A percentile compares a stretch with the other conserved stretches of the same genome.
Conservation (phyloP, 2,113 vertebrate genomes). For the Panthera uncia region DNA sequence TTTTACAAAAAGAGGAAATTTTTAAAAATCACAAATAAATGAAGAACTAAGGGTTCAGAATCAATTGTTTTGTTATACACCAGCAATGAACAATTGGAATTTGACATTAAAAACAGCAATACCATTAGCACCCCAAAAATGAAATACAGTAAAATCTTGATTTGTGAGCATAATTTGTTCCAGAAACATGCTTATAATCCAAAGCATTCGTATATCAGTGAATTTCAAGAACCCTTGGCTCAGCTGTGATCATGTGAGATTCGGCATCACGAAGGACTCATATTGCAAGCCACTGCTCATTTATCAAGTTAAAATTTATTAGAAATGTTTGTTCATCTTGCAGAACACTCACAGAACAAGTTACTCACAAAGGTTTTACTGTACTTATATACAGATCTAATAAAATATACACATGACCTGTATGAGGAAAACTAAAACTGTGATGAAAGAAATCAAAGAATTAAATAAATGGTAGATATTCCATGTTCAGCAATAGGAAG, state of each 20-base stretch:
- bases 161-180: no score
- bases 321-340: no score
- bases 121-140: neutral
- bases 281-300: no score
- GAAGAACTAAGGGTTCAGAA: neutral
- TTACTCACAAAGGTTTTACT: no score
- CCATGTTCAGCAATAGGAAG: neutral
- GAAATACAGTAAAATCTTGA: neutral
- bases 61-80: neutral
- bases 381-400: neutral
- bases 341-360: no score
- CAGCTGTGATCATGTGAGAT: no score
- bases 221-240: no score
- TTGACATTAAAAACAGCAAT: neutral
- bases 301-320: no score
- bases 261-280: no score
- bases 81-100: neutral
- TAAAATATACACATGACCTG: neutral
- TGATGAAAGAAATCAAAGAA: conserved; percentile 18
- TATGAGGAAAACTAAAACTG: neutral
- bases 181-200: no score
- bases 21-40: neutral
- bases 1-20: neutral
- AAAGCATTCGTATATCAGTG: no score
- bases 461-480: neutral